Evolutionary conservation across 92 coral and sea anemone genomes (phyloP).

Genomic region (Epizoanthus rinbou): DNA sequence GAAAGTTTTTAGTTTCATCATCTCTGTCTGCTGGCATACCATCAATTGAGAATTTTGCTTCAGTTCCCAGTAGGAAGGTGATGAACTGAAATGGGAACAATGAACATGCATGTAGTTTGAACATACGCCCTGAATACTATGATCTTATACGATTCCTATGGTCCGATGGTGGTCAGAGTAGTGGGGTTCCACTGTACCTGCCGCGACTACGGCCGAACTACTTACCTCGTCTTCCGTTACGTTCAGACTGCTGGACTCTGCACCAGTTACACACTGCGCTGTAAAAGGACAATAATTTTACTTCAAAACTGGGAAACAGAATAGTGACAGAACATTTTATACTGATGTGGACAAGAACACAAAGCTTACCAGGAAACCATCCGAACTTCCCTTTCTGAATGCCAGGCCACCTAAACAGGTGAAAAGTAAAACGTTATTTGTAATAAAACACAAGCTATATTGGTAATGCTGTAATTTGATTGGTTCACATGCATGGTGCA

Average conservation of each 20-base stretch:
- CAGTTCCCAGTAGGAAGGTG: no score
- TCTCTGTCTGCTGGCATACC: no score
- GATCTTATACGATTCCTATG: background rate
- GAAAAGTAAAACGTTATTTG: background rate
- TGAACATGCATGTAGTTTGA: no score
- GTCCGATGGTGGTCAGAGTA: background rate
- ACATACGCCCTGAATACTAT: no score
- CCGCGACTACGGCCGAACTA: background rate
- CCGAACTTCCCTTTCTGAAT: slow-evolving; percentile 94
- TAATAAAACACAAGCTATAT: background rate
- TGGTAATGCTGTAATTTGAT: background rate
- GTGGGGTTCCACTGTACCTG: background rate
- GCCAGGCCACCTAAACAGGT: slow-evolving; percentile 90
- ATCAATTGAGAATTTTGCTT: no score
- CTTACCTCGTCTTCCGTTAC: slow-evolving; percentile 68
- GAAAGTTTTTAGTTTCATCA: no score
- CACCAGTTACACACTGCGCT: slow-evolving; percentile 85
- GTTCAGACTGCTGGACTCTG: slow-evolving; percentile 56
- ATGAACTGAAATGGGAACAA: no score
- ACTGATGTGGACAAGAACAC: background rate
- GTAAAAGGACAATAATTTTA: background rate
- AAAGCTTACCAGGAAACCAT: slow-evolving; percentile 94
- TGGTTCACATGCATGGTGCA: no score
- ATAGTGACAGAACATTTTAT: background rate
- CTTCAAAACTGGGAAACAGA: background rate